Base-by-base conservation (phyloP, 2,797 vertebrate genomes). In the Periophthalmus magnuspinnatus region DNA sequence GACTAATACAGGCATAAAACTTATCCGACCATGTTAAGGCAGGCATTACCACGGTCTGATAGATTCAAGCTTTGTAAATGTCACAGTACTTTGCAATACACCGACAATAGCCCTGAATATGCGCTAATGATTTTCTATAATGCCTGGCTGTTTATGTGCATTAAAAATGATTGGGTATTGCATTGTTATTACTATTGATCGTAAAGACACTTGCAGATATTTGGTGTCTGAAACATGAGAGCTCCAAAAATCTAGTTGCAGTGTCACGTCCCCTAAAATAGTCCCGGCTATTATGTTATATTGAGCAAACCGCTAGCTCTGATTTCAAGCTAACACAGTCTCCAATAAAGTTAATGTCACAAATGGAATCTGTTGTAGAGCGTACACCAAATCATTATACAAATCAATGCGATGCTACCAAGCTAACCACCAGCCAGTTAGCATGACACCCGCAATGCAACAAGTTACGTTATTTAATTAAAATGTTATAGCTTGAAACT, bases 41-140 rank as follows among this genome's bases (percentile, higher is more conserved):
- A n/a, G n/a, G n/a, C n/a, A n/a, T n/a, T n/a, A n/a, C n/a, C n/a
- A n/a, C 50, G n/a, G 3, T 59, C 56, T 32, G 19, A 58, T 10
- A 33, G 2, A 60, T 2, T 57, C 14, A 57, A 32, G 56, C 57
- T 59, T 33, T 61, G 33, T 38, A 61, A 61, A 61, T 61, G 59
- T 61, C 59, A 22, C 19, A 34, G 17, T 38, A 21, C 17, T 61
- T n/a, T n/a, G 5, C 17, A 61, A 61, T 8, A 21, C 17, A 4
- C 19, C 6, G 28, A 57, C 13, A 57, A 57, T 32, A 57, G 55
- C 16, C 55, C 1, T 6, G 7, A 19, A 19, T 17, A 19, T 33
- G 8, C 38, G 19, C 0, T 19, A 60, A 19, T 60, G 58, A 34
- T 60, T 60, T 5, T 36, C 34, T 21, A 61, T 38, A n/a, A 9